Conservation (phyloP, 53 echinoderm and acorn worm genomes). For the Patiria pectinifera region DNA sequence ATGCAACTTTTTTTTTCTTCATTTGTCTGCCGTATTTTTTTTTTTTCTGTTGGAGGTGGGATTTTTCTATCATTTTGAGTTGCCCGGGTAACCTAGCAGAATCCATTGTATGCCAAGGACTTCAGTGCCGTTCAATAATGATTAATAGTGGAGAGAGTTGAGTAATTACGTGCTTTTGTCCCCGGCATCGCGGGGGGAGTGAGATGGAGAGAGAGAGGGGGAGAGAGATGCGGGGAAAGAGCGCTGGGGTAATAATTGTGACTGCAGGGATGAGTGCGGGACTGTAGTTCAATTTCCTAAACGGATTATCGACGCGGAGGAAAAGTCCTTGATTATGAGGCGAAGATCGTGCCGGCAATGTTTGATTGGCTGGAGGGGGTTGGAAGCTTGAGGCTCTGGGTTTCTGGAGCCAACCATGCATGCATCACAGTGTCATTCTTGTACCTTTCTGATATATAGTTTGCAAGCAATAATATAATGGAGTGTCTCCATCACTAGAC, state of each 20-base stretch:
- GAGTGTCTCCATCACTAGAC: constrained; percentile 53
- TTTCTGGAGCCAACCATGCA: constrained; percentile 43
- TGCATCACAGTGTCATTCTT: constrained; percentile 58
- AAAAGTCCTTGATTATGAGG: constrained; percentile 67
- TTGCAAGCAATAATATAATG: constrained; percentile 60
- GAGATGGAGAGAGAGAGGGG: not conserved
- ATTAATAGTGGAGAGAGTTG: constrained; percentile 68
- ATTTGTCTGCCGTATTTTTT: not conserved
- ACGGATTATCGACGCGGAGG: constrained; percentile 67
- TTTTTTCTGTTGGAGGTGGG: constrained; percentile 8
- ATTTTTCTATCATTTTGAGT: constrained; percentile 67
- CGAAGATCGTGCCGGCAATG: constrained; percentile 70
- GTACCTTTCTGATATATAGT: constrained; percentile 17
- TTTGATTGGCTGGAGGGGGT: constrained; percentile 57
- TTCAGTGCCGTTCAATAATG: constrained; percentile 66
- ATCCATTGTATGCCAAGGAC: constrained; percentile 61
- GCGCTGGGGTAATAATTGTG: constrained; percentile 66
- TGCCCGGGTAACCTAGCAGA: constrained; percentile 55
- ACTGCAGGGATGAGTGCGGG: constrained; percentile 66
- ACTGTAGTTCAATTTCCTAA: constrained; percentile 69
- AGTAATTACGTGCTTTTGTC: constrained; percentile 69
- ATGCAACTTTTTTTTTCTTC: constrained; percentile 35
- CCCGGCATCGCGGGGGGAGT: constrained; percentile 26
- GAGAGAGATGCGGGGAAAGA: constrained; percentile 8
- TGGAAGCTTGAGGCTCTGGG: too few species aligned